phyloP scores from a whole-genome alignment of 2,888 invertebrate species.

The Peribatodes rhomboidaria region DNA sequence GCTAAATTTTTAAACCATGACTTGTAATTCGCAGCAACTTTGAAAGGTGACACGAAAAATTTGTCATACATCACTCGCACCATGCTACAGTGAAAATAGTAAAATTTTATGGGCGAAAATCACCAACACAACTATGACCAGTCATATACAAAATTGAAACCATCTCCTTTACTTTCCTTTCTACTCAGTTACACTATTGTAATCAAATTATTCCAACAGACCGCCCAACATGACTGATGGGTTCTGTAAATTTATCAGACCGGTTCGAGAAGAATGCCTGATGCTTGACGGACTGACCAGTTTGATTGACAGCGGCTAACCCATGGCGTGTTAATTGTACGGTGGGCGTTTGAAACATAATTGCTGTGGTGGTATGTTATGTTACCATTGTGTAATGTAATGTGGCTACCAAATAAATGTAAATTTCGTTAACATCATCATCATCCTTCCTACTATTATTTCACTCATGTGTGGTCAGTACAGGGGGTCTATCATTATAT shows the following conservation, averaged over 20 bases:
- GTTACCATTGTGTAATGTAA: conserved; percentile 1
- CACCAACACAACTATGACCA: not conserved
- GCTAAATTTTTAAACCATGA: no score
- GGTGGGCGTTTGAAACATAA: not conserved
- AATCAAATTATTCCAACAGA: conserved; percentile 13
- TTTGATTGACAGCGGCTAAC: conserved; percentile 19
- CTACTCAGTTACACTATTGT: not conserved
- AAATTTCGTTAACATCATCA: no score
- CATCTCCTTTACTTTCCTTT: conserved; percentile 3
- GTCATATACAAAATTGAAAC: not conserved
- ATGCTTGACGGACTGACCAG: conserved; percentile 6
- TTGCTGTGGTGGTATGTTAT: conserved; percentile 1
- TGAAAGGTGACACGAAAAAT: no score
- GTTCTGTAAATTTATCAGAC: not conserved
- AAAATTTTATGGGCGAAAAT: not conserved
- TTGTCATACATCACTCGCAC: not conserved
- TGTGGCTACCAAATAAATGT: no score
- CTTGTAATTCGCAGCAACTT: no score
- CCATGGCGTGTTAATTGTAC: conserved; percentile 14
- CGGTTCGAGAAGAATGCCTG: conserved; percentile 16
- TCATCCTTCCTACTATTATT: no score
- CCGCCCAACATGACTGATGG: conserved; percentile 18
- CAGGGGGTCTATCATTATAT: no score
- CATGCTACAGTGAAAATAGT: not conserved
- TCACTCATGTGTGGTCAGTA: no score